Base-by-base conservation (phyloP, 2,113 vertebrate genomes). In the Steatornis caripensis region DNA sequence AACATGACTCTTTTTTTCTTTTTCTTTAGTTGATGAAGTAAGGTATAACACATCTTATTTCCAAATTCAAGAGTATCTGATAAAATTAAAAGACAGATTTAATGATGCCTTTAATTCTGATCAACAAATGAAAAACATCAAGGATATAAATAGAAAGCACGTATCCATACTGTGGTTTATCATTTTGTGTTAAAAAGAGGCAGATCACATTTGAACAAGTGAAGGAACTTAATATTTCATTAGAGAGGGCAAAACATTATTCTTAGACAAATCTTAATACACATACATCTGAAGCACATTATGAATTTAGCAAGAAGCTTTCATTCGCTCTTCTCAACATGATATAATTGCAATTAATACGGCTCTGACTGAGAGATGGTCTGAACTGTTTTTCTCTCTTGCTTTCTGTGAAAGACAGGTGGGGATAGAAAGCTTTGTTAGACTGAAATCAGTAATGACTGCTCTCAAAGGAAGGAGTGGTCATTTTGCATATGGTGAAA, bases 221-320 rank as follows among this genome's bases (percentile, higher is more conserved):
- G 69, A 90, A 91, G 49, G 77, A 96, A 95, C 75, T 78, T 49
- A 81, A 12, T 93, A 75, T 87, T 95, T 72, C 61, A 85, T 74
- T 46, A 77, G 21, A 95, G 69, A 95, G 80, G 23, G 55, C 12
- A 93, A 85, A 58, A 60, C 55, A 32, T 84, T 93, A 95, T 96
- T 95, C 89, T 89, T 92, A 68, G 65, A 64, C 18, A 58, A 87
- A 62, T 92, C 71, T 95, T 94, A 90, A 93, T 92, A 60, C 51
- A 55, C 3, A 11, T 81, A 71, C 24, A 89, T 93, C 68, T 84
- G 72, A 94, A 92, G n/a, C 8, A 95, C 30, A 71, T 64, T 94
- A 93, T 78, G 90, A 94, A 89, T 86, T 94, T 94, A 96, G 83
- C 55, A 84, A 94, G 72, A 21, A 84, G 61, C 27, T 71, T 90